Conservation (phyloP, 2,113 vertebrate genomes). For the Scomber japonicus region DNA sequence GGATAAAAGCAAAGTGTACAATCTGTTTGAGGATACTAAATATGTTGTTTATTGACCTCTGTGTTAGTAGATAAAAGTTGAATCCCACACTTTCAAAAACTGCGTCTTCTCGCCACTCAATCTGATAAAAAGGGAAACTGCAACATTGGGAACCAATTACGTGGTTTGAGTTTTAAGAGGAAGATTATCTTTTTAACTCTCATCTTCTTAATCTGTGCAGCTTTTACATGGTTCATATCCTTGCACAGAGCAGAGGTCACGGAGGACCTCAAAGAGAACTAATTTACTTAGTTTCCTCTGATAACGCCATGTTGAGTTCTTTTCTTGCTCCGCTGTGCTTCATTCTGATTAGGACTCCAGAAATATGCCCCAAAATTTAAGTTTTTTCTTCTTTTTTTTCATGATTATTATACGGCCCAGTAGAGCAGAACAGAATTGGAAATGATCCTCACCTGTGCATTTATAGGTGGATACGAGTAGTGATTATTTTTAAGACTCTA, state of each 20-base stretch:
- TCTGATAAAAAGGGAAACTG: constrained; percentile 37
- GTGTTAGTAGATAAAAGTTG: constrained; percentile 4
- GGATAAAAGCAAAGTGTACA: not conserved
- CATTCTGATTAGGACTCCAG: constrained; percentile 26
- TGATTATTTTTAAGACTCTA: not conserved
- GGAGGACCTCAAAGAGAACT: constrained; percentile 36
- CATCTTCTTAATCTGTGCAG: constrained; percentile 42
- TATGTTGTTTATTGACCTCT: not conserved
- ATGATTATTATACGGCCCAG: constrained; percentile 30
- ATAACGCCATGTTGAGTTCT: constrained; percentile 32
- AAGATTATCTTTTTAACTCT: constrained; percentile 57
- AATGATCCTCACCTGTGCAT: constrained; percentile 44
- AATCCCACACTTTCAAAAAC: not conserved
- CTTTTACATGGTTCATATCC: constrained; percentile 51
- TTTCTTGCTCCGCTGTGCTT: constrained; percentile 17
- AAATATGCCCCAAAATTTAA: constrained; percentile 17
- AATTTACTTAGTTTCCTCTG: constrained; percentile 55
- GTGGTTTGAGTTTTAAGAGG: constrained; percentile 32
- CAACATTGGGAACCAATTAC: constrained; percentile 51
- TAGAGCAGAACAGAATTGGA: constrained; percentile 32
- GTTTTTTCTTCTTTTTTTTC: not conserved
- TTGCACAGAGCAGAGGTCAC: constrained; percentile 44
- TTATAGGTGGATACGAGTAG: not conserved
- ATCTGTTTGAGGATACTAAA: not conserved
- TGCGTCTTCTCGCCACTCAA: constrained; percentile 3